These are phyloP conservation scores for Elephantulus edwardii DNA, from an alignment of 2,113 vertebrate genomes.

Conservation along the genomic window DNA sequence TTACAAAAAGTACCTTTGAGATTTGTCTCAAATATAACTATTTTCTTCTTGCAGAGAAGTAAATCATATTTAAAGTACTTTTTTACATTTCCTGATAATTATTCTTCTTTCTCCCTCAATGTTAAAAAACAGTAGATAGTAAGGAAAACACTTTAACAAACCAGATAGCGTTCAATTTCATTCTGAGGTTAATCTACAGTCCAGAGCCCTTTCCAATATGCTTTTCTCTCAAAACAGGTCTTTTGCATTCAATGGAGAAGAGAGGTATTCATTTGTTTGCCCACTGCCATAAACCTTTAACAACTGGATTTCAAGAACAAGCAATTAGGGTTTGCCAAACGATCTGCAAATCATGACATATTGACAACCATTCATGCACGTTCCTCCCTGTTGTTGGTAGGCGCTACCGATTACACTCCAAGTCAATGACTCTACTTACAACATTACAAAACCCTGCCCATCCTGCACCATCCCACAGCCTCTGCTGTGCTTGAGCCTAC, in stretches of 20 bases:
- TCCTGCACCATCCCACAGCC: too few species aligned
- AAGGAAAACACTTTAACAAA: background rate
- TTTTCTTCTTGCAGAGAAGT: background rate
- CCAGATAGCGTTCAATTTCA: too few species aligned
- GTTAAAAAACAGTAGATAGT: background rate
- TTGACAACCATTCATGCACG: background rate
- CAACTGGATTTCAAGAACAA: background rate
- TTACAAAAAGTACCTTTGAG: slow-evolving; percentile 44
- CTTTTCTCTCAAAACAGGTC: background rate
- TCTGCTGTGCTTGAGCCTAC: too few species aligned
- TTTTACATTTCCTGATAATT: slow-evolving; percentile 40
- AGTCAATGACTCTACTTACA: too few species aligned
- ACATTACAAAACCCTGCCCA: too few species aligned
- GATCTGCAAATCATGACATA: background rate
- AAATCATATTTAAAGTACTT: slow-evolving; percentile 22
- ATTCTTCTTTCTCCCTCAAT: background rate
- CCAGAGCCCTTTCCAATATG: background rate
- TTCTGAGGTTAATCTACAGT: too few species aligned
- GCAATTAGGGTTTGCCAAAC: background rate
- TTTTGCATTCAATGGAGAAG: background rate
- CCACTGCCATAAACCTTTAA: background rate
- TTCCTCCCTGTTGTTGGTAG: background rate
- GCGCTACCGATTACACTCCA: too few species aligned
- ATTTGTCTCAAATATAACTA: slow-evolving; percentile 37
- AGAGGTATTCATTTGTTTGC: background rate